Conservation (phyloP, 2,888 invertebrate genomes). For the Ectemnius continuus region DNA sequence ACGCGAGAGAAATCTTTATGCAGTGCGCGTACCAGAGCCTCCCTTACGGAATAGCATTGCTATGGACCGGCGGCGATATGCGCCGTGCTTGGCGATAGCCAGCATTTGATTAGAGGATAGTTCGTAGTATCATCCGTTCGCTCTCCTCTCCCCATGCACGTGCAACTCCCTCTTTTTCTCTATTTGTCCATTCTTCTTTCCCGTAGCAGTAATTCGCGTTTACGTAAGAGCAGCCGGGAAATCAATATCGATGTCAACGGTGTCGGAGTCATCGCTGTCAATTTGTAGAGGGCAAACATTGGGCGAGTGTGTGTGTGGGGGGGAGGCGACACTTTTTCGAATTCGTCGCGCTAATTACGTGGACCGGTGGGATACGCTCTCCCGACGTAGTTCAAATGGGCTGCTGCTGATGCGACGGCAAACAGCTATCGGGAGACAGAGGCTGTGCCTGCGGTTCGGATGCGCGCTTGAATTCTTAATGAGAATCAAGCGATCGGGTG, state of each 20-base stretch:
- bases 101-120: conserved; percentile 64
- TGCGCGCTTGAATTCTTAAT: conserved; percentile 64
- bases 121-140: conserved; percentile 21
- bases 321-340: conserved; percentile 36
- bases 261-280: conserved; percentile 18
- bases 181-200: conserved; percentile 9
- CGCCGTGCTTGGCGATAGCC: conserved; percentile 45
- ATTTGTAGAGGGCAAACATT: conserved; percentile 43
- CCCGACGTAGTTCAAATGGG: conserved; percentile 51
- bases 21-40: conserved; percentile 47
- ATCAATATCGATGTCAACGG: too few species aligned
- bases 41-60: conserved; percentile 53
- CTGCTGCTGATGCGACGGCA: conserved; percentile 46
- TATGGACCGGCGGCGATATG: conserved; percentile 13
- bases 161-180: not conserved
- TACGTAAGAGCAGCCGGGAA: not conserved
- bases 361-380: conserved; percentile 34
- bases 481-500: conserved; percentile 45
- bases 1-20: conserved; percentile 58
- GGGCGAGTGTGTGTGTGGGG: conserved; percentile 3
- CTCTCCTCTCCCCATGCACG: conserved; percentile 24
- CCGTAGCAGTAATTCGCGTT: not conserved
- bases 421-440: conserved; percentile 41
- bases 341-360: conserved; percentile 48
- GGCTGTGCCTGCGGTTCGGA: conserved; percentile 58